A percentile compares a stretch with the other conserved stretches of the same genome.
phyloP scores from a whole-genome alignment of 2,888 invertebrate species.

The Lagria hirta region DNA sequence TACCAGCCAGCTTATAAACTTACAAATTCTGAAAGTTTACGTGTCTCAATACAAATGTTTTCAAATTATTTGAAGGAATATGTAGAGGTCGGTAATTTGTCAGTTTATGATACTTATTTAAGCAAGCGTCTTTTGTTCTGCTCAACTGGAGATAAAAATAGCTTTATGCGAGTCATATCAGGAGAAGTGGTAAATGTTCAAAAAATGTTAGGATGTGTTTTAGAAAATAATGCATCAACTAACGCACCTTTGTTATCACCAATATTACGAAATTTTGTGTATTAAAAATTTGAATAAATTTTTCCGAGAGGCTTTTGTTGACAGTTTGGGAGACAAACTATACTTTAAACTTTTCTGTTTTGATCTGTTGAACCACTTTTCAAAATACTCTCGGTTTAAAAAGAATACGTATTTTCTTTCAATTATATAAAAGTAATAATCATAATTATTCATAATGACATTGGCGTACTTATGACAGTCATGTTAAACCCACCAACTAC shows the following conservation, averaged over 20 bases:
- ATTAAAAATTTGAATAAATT: neutral
- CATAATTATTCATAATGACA: too few relatives aligned
- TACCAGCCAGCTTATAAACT: conserved; percentile 65
- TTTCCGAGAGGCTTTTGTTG: too few relatives aligned
- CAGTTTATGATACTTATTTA: conserved; percentile 71
- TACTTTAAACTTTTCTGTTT: too few relatives aligned
- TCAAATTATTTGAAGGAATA: conserved; percentile 65
- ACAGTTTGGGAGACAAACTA: too few relatives aligned
- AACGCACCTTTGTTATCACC: conserved; percentile 27
- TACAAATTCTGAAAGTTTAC: conserved; percentile 65
- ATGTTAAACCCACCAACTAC: too few relatives aligned
- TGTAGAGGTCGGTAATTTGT: conserved; percentile 73
- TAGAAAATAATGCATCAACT: conserved; percentile 63
- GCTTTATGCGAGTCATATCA: conserved; percentile 68
- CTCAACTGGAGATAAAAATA: conserved; percentile 61
- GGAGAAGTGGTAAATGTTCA: conserved; percentile 76
- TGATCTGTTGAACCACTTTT: too few relatives aligned
- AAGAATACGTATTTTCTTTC: too few relatives aligned
- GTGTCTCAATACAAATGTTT: conserved; percentile 73
- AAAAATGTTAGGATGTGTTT: conserved; percentile 69
- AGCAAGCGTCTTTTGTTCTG: conserved; percentile 76
- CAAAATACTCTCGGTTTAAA: too few relatives aligned
- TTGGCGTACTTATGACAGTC: too few relatives aligned
- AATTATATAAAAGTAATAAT: too few relatives aligned
- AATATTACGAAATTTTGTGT: neutral